These are phyloP conservation scores for Zelostemma sp. DNA, from an alignment of 1,140 invertebrate genomes.

Conservation along the genomic window DNA sequence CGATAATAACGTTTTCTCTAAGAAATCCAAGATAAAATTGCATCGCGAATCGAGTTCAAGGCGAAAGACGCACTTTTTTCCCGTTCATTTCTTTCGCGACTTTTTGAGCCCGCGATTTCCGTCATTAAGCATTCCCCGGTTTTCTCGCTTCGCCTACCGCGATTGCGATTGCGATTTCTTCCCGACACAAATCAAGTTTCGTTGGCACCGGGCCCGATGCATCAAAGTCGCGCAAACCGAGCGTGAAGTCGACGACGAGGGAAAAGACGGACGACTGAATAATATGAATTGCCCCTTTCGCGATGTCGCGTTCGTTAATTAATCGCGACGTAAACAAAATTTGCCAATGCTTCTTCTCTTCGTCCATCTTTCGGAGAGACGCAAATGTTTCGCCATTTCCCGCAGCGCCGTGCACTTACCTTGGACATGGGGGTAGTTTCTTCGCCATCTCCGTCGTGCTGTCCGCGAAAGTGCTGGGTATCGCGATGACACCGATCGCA, in stretches of 20 bases:
- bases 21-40: no score
- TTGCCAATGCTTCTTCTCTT: no score
- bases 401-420: slow-evolving; percentile 58
- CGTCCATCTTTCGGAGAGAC: no score
- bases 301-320: background rate
- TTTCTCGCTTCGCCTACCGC: no score
- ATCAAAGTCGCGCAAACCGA: slow-evolving; percentile 7
- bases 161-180: no score
- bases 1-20: no score
- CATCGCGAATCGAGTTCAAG: background rate
- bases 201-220: background rate
- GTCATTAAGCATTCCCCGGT: background rate
- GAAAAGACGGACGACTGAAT: slow-evolving; percentile 10
- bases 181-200: no score
- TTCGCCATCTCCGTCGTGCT: slow-evolving; percentile 33
- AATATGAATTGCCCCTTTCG: slow-evolving; percentile 11
- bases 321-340: background rate
- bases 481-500: slow-evolving; percentile 27
- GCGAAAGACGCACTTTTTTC: background rate
- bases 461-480: slow-evolving; percentile 45
- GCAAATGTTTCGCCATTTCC: background rate
- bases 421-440: slow-evolving; percentile 58
- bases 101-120: no score
- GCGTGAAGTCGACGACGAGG: slow-evolving; percentile 20
- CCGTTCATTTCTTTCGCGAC: no score